These are phyloP conservation scores for Drosophila murphyi DNA, from an alignment of 1,140 invertebrate species.

Conservation along the genomic window DNA sequence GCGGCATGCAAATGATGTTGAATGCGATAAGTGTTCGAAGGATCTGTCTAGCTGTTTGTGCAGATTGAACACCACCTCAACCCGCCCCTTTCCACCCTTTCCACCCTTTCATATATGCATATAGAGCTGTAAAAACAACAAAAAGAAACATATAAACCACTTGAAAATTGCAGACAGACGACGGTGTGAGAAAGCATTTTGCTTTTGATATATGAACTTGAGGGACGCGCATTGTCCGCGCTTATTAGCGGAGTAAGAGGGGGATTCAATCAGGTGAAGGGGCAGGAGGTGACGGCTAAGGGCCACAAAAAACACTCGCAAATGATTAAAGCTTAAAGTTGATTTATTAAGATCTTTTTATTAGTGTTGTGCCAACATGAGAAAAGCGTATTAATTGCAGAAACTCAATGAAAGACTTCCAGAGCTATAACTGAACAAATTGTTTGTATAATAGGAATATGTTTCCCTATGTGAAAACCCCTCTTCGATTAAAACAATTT, in stretches of 20 bases:
- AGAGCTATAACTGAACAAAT: background rate
- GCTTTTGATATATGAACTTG: conserved; percentile 80
- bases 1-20: conserved; percentile 79
- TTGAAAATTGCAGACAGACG: conserved; percentile 73
- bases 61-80: conserved; percentile 25
- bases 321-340: conserved; percentile 43
- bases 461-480: no score
- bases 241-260: conserved; percentile 50
- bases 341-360: conserved; percentile 75
- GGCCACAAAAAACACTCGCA: conserved; percentile 3
- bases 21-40: conserved; percentile 80
- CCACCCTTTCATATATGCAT: conserved; percentile 8
- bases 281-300: background rate
- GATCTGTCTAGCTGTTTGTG: conserved; percentile 51
- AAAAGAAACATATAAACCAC: conserved; percentile 51
- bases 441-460: background rate
- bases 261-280: background rate
- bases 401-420: background rate
- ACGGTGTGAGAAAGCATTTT: conserved; percentile 6
- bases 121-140: conserved; percentile 7
- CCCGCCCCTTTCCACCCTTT: background rate
- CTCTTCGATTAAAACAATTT: no score
- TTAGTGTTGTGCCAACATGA: conserved; percentile 32
- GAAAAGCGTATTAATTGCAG: conserved; percentile 1
- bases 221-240: conserved; percentile 69